Evolutionary conservation across 1,140 invertebrate species (phyloP), one percentile per base, ranked within the genome.

Genomic region (Eupristina koningsbergeri): DNA sequence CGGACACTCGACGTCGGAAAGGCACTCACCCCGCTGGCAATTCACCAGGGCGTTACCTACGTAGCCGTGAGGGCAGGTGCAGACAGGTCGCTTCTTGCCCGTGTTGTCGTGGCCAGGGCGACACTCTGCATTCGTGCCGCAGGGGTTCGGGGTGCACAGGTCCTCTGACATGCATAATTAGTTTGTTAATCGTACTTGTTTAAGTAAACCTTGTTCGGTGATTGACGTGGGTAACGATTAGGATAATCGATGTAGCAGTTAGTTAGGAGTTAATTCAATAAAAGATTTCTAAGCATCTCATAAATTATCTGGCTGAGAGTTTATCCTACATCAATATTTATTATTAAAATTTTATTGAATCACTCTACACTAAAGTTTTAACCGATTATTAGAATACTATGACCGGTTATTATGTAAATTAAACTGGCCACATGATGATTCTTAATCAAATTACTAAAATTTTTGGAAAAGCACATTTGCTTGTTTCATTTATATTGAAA

Each of bases 61-160:
- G 89, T 96, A 97, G 31, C 96, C 96, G 3, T 94, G 93, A 19
- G 95, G 94, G 88, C 96, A 97, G 0, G 96, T 97, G 87, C 96
- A 97, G 11, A 97, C 96, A 2, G 97, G 97, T 26, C 96, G 93
- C 88, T 97, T 96, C 75, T 95, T 95, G 36, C 96, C 96, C 0
- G 95, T 95, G 77, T 95, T 95, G 88, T 97, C 96, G 87, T 96
- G 95, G 5, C 97, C 97, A 0, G 96, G 96, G 41, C 95, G 94
- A 87, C 97, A 98, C 79, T 96, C 93, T 26, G 97, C 96, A 88
- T 97, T 96, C 0, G 89, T 91, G 3, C 97, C 97, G 87, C 97
- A 98, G 29, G 97, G 96, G 92, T 97, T 97, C 0, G 96, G 96
- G 73, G 95, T 94, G 88, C 96, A 97, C 0, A 97, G 93, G 88